A percentile compares a stretch with the other conserved stretches of the same genome.
Evolutionary conservation across 2,797 vertebrate genomes (phyloP).

Genomic region (Onychomys arenicola): DNA sequence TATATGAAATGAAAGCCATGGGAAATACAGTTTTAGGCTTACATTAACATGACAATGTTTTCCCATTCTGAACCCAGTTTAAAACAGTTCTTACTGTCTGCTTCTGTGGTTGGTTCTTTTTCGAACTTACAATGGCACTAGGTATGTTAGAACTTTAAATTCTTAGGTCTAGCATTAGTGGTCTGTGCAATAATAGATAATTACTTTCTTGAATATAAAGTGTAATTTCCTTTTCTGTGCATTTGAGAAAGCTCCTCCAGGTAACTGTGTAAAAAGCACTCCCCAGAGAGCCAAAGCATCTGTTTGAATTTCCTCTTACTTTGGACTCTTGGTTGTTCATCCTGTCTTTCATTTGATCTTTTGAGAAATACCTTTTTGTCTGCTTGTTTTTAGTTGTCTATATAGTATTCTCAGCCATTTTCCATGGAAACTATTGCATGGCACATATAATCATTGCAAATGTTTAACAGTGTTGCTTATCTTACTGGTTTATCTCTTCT

Average conservation of each 20-base stretch:
- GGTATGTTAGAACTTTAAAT: neutral
- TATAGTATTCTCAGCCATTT: neutral
- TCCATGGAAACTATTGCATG: neutral
- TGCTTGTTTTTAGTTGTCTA: neutral
- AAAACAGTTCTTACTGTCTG: conserved; percentile 12
- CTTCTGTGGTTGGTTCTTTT: neutral
- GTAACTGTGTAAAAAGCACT: neutral
- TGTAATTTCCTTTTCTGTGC: neutral
- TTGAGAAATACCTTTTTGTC: neutral
- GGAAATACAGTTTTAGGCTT: neutral
- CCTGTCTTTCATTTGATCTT: conserved; percentile 13
- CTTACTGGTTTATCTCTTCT: neutral
- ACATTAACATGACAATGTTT: neutral
- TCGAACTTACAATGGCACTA: neutral
- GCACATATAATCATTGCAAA: neutral
- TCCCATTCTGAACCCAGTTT: neutral
- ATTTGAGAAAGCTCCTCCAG: neutral
- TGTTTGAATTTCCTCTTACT: neutral
- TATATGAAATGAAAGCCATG: neutral
- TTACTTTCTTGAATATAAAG: neutral
- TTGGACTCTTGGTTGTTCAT: neutral
- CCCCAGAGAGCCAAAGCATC: neutral
- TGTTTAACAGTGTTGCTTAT: neutral
- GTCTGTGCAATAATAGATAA: neutral
- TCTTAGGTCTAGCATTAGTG: neutral